phyloP scores from a whole-genome alignment of 2,113 vertebrate genomes.

The Anguilla japonica region DNA sequence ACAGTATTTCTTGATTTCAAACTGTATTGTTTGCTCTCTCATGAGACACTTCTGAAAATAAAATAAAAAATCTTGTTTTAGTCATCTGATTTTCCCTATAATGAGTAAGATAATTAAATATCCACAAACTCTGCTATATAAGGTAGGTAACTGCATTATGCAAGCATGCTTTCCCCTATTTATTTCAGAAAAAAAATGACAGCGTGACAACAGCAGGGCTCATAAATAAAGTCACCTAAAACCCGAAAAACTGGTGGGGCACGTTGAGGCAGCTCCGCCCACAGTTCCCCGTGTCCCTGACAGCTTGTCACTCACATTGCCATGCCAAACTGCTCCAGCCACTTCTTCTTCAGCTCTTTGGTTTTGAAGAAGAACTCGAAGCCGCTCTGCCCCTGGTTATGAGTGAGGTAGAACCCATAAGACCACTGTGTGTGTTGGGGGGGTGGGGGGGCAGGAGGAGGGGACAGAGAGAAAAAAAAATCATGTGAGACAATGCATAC shows the following conservation, averaged over 20 bases:
- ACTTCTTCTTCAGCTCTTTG: conserved; percentile 98
- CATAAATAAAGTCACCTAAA: conserved; percentile 25
- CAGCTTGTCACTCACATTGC: conserved; percentile 84
- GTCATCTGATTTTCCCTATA: no score
- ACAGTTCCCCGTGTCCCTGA: background rate
- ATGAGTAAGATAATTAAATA: no score
- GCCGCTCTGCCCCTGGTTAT: conserved; percentile 91
- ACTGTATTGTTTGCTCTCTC: background rate
- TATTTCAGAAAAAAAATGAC: background rate
- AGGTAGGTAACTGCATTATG: background rate
- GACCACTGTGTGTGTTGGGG: conserved; percentile 81
- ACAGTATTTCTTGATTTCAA: background rate
- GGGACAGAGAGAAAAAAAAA: background rate
- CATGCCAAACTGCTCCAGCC: conserved; percentile 98
- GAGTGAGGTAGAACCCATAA: conserved; percentile 97
- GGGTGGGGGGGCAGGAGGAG: conserved; percentile 14
- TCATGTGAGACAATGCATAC: background rate
- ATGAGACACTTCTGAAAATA: background rate
- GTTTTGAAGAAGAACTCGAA: conserved; percentile 99
- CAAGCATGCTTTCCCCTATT: background rate
- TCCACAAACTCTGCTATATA: background rate
- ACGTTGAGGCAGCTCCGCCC: background rate
- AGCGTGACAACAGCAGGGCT: background rate
- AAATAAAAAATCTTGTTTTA: background rate
- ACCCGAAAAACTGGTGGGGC: conserved; percentile 52